Evolutionary conservation across 2,113 vertebrate species (phyloP), one percentile per base, ranked within the genome.

Genomic region (Xiphophorus hellerii): DNA sequence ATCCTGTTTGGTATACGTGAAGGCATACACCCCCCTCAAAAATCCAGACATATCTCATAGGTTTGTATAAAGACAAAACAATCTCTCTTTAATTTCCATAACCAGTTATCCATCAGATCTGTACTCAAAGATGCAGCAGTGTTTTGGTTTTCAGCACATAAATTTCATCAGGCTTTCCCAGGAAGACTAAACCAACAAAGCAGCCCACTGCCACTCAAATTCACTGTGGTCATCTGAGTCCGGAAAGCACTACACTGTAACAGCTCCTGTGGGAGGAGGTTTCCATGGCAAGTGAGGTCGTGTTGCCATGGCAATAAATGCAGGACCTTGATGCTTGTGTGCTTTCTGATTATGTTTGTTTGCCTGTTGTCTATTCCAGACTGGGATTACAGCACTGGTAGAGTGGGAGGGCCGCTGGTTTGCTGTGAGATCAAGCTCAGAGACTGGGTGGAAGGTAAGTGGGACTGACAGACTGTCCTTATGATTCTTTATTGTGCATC

Each of bases 401-500:
- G 98, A 95, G 97, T 99, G 51, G 98, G 98, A 80, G 96, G 95
- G 3, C 98, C 98, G 1, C 93, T 99, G 87, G 93, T 96, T 79
- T 99, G 97, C 91, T 96, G 95, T 93, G 97, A 99, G 92, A 95
- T 99, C 89, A 97, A 96, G 66, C 92, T 99, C 65, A 85, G 95
- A 92, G 97, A 97, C 94, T 99, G 98, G 98, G 92, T 95, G 76
- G 97, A 99, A 95, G 98, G 98, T 99, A 89, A 95, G 93, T 88
- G 54, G 60, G 3, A 63, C 33, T 2, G 31, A 80, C 69, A 77
- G 81, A 30, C 73, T 54, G 1, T 28, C 28, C 25, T 62, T 33
- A 68, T 70, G 22, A 15, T 69, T 37, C n/a, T 51, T 71, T n/a
- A 11, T 42, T 28, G 1, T 29, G 1, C 14, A 25, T 69, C 42